phyloP scores from a whole-genome alignment of 2,888 invertebrate species.

The Archaeoteleia sp. region DNA sequence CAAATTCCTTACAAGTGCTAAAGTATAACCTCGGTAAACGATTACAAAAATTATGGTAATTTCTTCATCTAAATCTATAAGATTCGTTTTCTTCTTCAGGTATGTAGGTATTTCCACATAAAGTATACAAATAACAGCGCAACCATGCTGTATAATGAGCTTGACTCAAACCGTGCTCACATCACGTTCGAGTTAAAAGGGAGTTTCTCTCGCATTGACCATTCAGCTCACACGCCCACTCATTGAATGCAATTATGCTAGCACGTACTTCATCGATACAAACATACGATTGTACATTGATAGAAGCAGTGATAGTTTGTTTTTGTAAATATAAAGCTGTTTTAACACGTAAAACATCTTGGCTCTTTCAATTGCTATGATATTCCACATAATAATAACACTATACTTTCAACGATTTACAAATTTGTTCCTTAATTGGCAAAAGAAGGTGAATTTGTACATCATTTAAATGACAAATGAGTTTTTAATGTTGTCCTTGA shows the following conservation, averaged over 20 bases:
- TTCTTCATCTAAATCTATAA: slow-evolving; percentile 12
- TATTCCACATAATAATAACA: too few relatives aligned
- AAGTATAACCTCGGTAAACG: too few relatives aligned
- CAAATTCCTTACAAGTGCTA: too few relatives aligned
- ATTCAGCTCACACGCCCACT: slow-evolving; percentile 59
- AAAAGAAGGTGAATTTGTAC: too few relatives aligned
- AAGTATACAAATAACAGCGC: slow-evolving; percentile 37
- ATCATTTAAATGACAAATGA: too few relatives aligned
- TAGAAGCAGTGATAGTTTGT: slow-evolving; percentile 16
- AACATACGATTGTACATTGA: slow-evolving; percentile 1
- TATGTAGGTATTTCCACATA: slow-evolving; percentile 41
- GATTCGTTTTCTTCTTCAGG: slow-evolving; percentile 41
- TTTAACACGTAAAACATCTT: too few relatives aligned
- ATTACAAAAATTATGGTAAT: too few relatives aligned
- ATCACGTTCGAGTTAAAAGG: slow-evolving; percentile 44
- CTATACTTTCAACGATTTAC: too few relatives aligned
- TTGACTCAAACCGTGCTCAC: slow-evolving; percentile 20
- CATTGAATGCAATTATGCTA: slow-evolving; percentile 55
- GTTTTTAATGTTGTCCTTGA: too few relatives aligned
- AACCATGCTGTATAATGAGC: slow-evolving; percentile 18
- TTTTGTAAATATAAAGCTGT: too few relatives aligned
- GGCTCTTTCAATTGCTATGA: too few relatives aligned
- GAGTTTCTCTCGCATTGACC: slow-evolving; percentile 55
- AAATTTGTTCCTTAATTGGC: too few relatives aligned
- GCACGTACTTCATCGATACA: slow-evolving; percentile 29